A percentile compares a stretch with the other conserved stretches of the same genome.
phyloP scores from a whole-genome alignment of 2,797 vertebrate species.

The Acanthiza pusilla region DNA sequence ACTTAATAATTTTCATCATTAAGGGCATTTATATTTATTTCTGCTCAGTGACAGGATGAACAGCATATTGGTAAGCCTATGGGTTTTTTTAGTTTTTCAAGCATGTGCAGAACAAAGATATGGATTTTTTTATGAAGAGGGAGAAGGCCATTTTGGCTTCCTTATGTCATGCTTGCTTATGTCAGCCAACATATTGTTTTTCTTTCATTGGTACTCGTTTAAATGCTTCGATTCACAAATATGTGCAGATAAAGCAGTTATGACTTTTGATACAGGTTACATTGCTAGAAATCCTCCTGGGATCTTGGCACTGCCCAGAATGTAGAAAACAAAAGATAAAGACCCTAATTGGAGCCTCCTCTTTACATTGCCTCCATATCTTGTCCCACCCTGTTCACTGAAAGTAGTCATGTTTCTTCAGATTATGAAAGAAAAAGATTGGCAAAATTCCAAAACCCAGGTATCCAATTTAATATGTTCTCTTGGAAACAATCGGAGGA shows the following conservation, averaged over 20 bases:
- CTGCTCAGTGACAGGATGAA: background rate
- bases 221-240: background rate
- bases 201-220: background rate
- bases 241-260: background rate
- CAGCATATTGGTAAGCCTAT: background rate
- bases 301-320: background rate
- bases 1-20: background rate
- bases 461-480: accelerated
- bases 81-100: background rate
- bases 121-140: background rate
- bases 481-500: background rate
- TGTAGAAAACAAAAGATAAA: background rate
- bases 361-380: background rate
- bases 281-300: background rate
- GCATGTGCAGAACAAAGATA: background rate
- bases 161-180: background rate
- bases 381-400: background rate
- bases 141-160: background rate
- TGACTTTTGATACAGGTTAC: background rate
- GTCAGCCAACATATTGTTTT: background rate
- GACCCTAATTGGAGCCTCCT: background rate
- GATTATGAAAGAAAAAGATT: background rate
- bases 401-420: background rate
- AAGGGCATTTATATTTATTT: background rate
- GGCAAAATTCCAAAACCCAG: background rate